A percentile compares a stretch with the other conserved stretches of the same genome.
phyloP scores from a whole-genome alignment of 2,888 invertebrate genomes.

The Eutolmus rufibarbis region DNA sequence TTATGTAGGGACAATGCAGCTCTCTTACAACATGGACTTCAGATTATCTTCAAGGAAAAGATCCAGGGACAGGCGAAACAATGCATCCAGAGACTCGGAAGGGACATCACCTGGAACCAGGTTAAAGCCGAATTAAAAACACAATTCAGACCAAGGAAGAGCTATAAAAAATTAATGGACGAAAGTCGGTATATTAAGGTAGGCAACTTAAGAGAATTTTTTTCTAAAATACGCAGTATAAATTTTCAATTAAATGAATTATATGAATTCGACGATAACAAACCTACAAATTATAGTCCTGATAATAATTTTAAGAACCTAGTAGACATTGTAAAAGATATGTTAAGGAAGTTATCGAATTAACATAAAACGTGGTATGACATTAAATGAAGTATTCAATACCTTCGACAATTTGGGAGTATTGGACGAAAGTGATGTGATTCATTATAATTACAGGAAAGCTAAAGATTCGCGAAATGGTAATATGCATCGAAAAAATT shows the following conservation, averaged over 20 bases:
- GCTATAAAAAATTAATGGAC: not conserved
- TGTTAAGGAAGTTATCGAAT: too few species aligned
- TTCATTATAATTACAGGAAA: too few species aligned
- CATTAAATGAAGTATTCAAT: too few species aligned
- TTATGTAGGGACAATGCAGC: not conserved
- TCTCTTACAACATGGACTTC: not conserved
- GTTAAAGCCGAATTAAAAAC: not conserved
- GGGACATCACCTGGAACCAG: not conserved
- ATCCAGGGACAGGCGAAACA: slow-evolving; percentile 26
- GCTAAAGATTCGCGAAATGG: too few species aligned
- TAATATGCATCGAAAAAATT: not conserved
- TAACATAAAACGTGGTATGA: too few species aligned
- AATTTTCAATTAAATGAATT: slow-evolving; percentile 9
- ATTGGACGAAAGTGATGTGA: too few species aligned
- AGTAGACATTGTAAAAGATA: too few species aligned
- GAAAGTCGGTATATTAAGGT: not conserved
- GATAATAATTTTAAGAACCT: too few species aligned
- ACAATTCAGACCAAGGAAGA: slow-evolving; percentile 6
- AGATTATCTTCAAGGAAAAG: not conserved
- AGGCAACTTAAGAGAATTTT: not conserved
- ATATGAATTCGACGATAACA: slow-evolving; percentile 8
- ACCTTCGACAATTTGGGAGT: too few species aligned
- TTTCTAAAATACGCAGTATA: not conserved
- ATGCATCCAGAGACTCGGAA: slow-evolving; percentile 13
- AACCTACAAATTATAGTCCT: not conserved